phyloP scores from a whole-genome alignment of 92 coral and sea anemone genomes.

The Isaurus tuberculatus region DNA sequence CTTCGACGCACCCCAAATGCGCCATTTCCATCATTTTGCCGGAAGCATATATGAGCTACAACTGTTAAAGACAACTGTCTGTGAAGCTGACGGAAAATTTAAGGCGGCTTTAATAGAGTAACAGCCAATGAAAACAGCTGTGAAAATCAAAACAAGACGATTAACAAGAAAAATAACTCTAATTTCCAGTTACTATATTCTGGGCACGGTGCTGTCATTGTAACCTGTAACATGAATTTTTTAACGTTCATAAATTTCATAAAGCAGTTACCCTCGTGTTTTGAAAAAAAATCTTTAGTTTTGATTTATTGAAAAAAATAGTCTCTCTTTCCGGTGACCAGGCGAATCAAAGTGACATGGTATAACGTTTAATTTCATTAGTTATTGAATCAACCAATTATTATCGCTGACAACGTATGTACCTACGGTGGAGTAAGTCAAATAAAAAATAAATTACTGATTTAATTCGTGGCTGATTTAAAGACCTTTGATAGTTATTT shows the following conservation, averaged over 20 bases:
- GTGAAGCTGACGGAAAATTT: neutral
- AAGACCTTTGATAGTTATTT: neutral
- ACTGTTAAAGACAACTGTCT: neutral
- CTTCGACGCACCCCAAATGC: neutral
- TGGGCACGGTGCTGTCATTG: no score
- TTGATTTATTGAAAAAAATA: no score
- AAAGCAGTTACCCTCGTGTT: neutral
- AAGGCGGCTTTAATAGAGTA: neutral
- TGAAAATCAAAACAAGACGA: conserved; percentile 20
- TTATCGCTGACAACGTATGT: no score
- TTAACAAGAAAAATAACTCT: neutral
- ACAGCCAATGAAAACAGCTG: neutral
- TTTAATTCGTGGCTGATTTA: no score
- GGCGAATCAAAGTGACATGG: no score
- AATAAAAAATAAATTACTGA: no score
- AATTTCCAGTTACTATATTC: neutral
- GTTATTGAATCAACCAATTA: no score
- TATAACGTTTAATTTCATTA: no score
- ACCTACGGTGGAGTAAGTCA: no score
- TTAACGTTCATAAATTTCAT: neutral
- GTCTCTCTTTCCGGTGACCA: no score
- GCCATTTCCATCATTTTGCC: neutral
- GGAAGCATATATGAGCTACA: neutral
- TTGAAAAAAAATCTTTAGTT: neutral
- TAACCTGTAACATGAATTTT: neutral